phyloP scores from a whole-genome alignment of 2,113 vertebrate genomes.

The Rhadina sibilatrix region DNA sequence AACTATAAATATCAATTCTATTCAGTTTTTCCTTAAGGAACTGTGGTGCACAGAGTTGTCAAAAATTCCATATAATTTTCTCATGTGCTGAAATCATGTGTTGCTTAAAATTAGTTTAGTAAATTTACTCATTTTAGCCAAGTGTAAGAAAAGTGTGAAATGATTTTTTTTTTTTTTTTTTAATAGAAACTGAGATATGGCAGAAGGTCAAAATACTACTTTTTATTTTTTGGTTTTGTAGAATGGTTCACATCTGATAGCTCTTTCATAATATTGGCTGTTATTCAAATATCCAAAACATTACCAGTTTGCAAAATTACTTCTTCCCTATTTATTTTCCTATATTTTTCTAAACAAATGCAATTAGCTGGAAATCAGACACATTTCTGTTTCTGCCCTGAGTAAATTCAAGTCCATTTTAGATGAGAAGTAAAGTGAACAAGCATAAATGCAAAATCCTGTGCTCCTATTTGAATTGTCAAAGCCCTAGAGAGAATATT shows the following conservation, averaged over 20 bases:
- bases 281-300: background rate
- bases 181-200: background rate
- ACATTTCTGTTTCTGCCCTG: background rate
- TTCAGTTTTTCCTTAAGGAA: background rate
- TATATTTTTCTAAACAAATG: background rate
- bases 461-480: background rate
- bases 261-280: background rate
- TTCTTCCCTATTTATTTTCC: background rate
- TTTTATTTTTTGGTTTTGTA: background rate
- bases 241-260: background rate
- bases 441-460: background rate
- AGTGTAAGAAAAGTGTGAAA: background rate
- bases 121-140: background rate
- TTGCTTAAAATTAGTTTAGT: background rate
- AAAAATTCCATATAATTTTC: background rate
- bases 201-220: background rate
- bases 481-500: background rate
- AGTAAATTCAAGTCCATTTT: background rate
- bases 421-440: background rate
- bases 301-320: background rate
- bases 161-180: background rate
- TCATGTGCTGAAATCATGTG: background rate
- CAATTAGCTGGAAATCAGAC: background rate
- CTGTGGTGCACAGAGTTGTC: background rate
- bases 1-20: background rate